Evolutionary conservation across 2,888 invertebrate species (phyloP), one percentile per base, ranked within the genome.

Genomic region (Cyrtodaria siliqua): DNA sequence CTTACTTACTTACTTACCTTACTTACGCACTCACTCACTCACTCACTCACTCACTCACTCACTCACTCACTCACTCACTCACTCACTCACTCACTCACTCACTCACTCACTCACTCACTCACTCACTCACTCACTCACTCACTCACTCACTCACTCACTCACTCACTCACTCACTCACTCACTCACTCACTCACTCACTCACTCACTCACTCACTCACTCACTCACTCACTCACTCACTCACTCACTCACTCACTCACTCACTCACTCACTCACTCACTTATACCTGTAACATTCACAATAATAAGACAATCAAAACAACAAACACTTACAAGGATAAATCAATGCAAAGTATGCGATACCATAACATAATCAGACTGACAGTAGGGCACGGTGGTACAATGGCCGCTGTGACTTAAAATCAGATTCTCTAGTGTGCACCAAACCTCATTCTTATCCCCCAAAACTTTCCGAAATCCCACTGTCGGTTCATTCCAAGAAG

Each of bases 31-130:
- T 33, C 12, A 47, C 49, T 47, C 14, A 18, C 49, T 47, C 14
- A 47, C 49, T 47, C 14, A 47, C 49, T 47, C 14, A 47, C 49
- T 47, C 14, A 47, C 49, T 47, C 14, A 47, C 49, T 47, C 14
- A 47, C 49, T 47, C 14, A 47, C 49, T 47, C 14, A 47, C 49
- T 47, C 14, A 47, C 49, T 47, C 14, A 47, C 49, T 47, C 14
- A 47, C 49, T 47, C 14, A 47, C 49, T 47, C 14, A 47, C 49
- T 47, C 14, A 47, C 49, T 47, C 14, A 47, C 49, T 47, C 14
- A 47, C 49, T 47, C 14, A 47, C 49, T 47, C 14, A 47, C 49
- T 47, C 14, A 47, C 49, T 47, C 14, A 47, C 49, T 47, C 14
- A 47, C 49, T 47, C 14, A 47, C 49, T 47, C 14, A 47, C 49